phyloP scores from a whole-genome alignment of 2,797 vertebrate species.

The Gambelia wislizenii region DNA sequence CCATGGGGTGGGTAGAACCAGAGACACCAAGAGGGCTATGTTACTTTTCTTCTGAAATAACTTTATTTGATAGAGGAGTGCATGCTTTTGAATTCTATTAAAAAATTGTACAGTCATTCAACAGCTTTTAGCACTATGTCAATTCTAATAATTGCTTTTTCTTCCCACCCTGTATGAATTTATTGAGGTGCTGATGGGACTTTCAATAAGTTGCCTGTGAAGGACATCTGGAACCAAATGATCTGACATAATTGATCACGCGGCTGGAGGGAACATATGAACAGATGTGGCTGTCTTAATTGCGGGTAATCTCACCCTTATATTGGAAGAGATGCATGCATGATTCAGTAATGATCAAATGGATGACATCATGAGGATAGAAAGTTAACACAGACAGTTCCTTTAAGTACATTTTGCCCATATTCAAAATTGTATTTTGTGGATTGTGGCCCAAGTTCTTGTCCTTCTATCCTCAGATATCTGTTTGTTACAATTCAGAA shows the following conservation, averaged over 20 bases:
- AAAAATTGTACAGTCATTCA: neutral
- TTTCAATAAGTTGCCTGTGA: constrained; percentile 53
- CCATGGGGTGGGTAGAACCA: neutral
- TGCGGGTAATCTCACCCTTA: constrained; percentile 37
- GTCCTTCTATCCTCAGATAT: neutral
- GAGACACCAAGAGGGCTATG: neutral
- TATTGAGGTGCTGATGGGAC: neutral
- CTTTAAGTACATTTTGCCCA: neutral
- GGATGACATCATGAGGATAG: neutral
- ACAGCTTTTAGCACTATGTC: neutral
- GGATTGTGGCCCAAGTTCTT: neutral
- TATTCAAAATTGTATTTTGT: neutral
- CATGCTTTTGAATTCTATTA: neutral
- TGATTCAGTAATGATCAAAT: neutral
- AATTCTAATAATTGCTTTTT: neutral
- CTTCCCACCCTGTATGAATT: neutral
- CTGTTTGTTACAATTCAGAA: neutral
- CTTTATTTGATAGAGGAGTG: neutral
- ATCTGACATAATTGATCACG: constrained; percentile 41
- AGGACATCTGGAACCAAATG: constrained; percentile 71
- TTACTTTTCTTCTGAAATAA: neutral
- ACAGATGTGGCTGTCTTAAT: constrained; percentile 57
- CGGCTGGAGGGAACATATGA: constrained; percentile 47
- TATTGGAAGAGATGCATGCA: neutral
- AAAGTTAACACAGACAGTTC: neutral